phyloP scores from a whole-genome alignment of 2,888 invertebrate genomes.

The Lycocerus yunnanus region DNA sequence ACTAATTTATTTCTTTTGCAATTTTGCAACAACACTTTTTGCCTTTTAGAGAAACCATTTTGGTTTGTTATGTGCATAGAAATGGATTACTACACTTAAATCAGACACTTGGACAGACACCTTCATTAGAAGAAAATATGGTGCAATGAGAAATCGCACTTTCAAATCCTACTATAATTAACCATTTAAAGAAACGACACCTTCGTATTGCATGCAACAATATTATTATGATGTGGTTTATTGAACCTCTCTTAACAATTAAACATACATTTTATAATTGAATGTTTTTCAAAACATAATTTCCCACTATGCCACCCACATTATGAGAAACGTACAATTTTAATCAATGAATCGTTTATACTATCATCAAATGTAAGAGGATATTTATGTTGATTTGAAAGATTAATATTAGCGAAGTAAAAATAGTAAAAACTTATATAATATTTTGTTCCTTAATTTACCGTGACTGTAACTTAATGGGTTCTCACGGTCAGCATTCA shows the following conservation, averaged over 20 bases:
- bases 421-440: not conserved
- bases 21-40: not conserved
- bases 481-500: slow-evolving; percentile 49
- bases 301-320: slow-evolving; percentile 1
- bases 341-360: not conserved
- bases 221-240: not conserved
- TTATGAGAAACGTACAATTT: not conserved
- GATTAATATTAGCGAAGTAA: not conserved
- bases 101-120: not conserved
- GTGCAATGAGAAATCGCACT: not conserved
- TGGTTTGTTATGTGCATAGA: not conserved
- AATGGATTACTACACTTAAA: not conserved
- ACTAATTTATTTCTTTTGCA: not conserved
- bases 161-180: not conserved
- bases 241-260: not conserved
- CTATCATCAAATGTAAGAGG: not conserved
- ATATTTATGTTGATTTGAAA: not conserved
- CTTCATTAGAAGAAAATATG: not conserved
- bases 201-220: not conserved
- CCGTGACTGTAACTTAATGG: slow-evolving; percentile 25
- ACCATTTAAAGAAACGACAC: not conserved
- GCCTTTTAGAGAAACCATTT: not conserved
- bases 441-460: slow-evolving; percentile 10
- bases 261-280: slow-evolving; percentile 1
- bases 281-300: not conserved